Evolutionary conservation across 2,113 vertebrate genomes (phyloP).

Genomic region (Amphilophus citrinellus): DNA sequence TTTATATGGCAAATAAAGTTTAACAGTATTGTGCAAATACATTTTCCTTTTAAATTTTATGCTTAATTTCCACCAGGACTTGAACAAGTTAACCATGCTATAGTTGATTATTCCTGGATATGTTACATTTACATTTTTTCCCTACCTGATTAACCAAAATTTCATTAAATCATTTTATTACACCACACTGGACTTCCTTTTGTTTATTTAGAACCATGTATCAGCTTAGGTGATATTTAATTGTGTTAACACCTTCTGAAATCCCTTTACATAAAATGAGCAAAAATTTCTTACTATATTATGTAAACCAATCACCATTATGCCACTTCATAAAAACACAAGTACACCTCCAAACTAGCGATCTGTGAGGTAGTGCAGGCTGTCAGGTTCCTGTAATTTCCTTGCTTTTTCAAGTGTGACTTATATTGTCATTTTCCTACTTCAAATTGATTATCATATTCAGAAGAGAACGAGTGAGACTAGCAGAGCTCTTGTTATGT

Average conservation of each 20-base stretch:
- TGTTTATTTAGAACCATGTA: neutral
- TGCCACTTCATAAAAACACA: conserved; percentile 19
- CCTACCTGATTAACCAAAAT: neutral
- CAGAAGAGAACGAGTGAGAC: neutral
- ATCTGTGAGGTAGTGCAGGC: conserved; percentile 65
- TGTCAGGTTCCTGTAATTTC: conserved; percentile 20
- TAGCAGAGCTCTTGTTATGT: neutral
- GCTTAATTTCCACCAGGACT: neutral
- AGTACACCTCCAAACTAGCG: conserved; percentile 3
- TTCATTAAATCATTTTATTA: neutral
- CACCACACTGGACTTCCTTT: neutral
- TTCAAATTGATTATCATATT: neutral
- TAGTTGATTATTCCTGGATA: no score
- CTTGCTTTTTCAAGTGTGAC: conserved; percentile 15
- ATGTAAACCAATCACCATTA: neutral
- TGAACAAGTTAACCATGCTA: neutral
- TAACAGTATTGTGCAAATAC: neutral
- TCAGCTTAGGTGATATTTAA: neutral
- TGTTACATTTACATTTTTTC: no score
- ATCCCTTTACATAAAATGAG: neutral
- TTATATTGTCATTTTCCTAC: neutral
- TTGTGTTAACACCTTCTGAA: neutral
- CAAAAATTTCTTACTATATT: neutral
- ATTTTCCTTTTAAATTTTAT: neutral
- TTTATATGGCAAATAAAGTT: neutral